Evolutionary conservation across 2,888 invertebrate species (phyloP), one percentile per base, ranked within the genome.

Genomic region (Acanthosepion esculentum): DNA sequence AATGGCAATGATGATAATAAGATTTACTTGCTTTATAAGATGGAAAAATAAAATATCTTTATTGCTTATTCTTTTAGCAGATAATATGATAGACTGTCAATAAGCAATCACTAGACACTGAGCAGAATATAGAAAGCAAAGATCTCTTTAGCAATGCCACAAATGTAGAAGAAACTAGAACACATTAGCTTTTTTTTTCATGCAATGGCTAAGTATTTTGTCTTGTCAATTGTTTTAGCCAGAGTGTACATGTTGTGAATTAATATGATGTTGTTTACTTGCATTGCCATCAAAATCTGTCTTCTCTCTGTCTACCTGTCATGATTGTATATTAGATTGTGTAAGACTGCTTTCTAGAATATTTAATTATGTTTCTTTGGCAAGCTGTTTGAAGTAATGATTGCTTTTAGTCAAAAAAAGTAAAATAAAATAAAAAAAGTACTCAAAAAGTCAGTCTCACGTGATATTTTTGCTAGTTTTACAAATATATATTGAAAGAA

Each of bases 181-280:
- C 15, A 78, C n/a, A 78, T n/a, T 78, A 78, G n/a, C n/a, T 15
- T 78, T 78, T 26, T 26, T 78, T 78, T 78, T n/a, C 12, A 12
- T 78, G 78, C n/a, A 10, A n/a, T n/a, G n/a, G 29, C 3, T 78
- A n/a, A n/a, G n/a, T 78, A 78, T 78, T 78, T 78, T 78, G n/a
- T 78, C 78, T 78, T 78, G 78, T 78, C 78, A 78, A 78, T 78
- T 78, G 78, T 78, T 78, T 78, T 78, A 78, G 78, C 78, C 78
- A 78, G n/a, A 78, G 78, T 78, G 78, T 78, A n/a, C 78, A 78
- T 78, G 78, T n/a, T 78, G 78, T 78, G 78, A 78, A 78, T 78
- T 78, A 78, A 78, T n/a, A 78, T 78, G 78, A 78, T 78, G 78
- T n/a, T 78, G 78, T 78, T 78, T 78, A 78, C n/a, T 78, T 33